Conservation (phyloP, 2,888 invertebrate species). For the Bhutanitis thaidina region DNA sequence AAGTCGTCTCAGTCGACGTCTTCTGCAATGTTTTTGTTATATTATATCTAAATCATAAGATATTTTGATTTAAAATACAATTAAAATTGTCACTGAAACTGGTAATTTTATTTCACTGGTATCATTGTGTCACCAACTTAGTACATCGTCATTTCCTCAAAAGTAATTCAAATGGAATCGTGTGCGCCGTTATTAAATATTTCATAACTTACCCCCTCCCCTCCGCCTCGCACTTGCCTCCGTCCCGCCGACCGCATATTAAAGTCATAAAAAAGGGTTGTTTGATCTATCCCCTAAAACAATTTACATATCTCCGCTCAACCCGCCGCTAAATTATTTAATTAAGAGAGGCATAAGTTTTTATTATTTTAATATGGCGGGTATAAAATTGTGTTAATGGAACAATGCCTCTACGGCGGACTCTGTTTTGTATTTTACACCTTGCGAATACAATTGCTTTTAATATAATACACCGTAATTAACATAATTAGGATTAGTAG, state of each 20-base stretch:
- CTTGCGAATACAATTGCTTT: conserved; percentile 29
- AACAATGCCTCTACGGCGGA: conserved; percentile 60
- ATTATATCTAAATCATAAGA: too few species aligned
- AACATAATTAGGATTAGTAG: too few species aligned
- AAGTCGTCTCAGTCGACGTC: too few species aligned
- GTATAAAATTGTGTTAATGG: conserved; percentile 79
- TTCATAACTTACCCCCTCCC: conserved; percentile 75
- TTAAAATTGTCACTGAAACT: too few species aligned
- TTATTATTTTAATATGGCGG: conserved; percentile 81
- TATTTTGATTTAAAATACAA: too few species aligned
- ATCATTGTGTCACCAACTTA: conserved; percentile 55
- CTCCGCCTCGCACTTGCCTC: conserved; percentile 42
- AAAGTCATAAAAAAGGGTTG: conserved; percentile 81
- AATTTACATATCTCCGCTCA: conserved; percentile 80
- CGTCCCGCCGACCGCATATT: conserved; percentile 75
- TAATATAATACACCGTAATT: neutral
- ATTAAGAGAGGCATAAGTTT: conserved; percentile 82
- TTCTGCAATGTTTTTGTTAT: too few species aligned
- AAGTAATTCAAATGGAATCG: conserved; percentile 81
- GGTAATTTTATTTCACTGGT: neutral
- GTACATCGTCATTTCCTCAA: conserved; percentile 76
- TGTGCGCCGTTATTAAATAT: conserved; percentile 80
- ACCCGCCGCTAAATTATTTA: conserved; percentile 79
- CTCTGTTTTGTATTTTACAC: conserved; percentile 58
- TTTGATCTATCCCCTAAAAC: conserved; percentile 81